phyloP scores from a whole-genome alignment of 2,113 vertebrate genomes.

The Isurus oxyrinchus region DNA sequence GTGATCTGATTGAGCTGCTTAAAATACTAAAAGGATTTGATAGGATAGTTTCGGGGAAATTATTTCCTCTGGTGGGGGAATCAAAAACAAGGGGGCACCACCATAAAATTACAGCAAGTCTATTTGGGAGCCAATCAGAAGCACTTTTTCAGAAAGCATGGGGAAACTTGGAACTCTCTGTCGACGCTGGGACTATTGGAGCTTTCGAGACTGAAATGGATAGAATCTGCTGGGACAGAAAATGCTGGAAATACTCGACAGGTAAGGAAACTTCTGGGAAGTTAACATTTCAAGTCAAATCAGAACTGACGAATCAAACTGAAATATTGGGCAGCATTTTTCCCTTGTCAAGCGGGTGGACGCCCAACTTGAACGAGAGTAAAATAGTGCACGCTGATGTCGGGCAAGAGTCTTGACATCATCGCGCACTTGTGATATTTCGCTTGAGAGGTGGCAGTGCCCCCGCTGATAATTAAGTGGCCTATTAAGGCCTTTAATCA shows the following conservation, averaged over 20 bases:
- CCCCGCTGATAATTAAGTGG: too few relatives aligned
- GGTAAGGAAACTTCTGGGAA: background rate
- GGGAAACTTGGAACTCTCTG: background rate
- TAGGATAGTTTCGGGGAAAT: background rate
- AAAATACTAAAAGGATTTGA: background rate
- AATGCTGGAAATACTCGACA: background rate
- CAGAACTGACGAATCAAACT: too few relatives aligned
- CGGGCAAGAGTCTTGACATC: too few relatives aligned
- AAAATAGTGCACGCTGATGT: too few relatives aligned
- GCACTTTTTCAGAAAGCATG: background rate
- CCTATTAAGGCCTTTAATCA: too few relatives aligned
- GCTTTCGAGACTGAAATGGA: background rate
- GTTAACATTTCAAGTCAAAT: too few relatives aligned
- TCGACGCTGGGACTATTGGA: background rate
- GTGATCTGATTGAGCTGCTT: background rate
- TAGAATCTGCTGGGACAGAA: background rate
- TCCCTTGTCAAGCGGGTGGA: too few relatives aligned
- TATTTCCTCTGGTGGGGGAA: background rate
- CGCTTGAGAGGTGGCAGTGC: too few relatives aligned
- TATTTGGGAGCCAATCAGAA: background rate
- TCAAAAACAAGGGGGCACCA: background rate
- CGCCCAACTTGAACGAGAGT: too few relatives aligned
- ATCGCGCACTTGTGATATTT: too few relatives aligned
- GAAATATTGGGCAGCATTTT: too few relatives aligned
- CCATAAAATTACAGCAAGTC: background rate